phyloP scores from a whole-genome alignment of 2,888 invertebrate genomes.

The Cetonia aurata region DNA sequence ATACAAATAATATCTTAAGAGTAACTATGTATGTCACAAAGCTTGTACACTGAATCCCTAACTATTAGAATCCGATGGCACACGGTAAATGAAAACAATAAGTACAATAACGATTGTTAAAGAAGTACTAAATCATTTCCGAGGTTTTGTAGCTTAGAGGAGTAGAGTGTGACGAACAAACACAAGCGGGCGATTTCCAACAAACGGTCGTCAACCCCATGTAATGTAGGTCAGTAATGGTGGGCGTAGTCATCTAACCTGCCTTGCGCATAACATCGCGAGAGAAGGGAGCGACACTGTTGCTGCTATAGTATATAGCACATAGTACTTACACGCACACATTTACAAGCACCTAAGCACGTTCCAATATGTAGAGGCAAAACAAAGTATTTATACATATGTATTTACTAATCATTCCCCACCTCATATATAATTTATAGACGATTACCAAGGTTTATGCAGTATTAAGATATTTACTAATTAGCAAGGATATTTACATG shows the following conservation, averaged over 20 bases:
- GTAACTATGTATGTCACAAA: too few species aligned
- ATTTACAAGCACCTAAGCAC: background rate
- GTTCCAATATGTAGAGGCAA: too few species aligned
- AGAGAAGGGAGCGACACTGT: conserved; percentile 39
- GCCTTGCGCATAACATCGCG: conserved; percentile 45
- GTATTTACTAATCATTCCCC: too few species aligned
- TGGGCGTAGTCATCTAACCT: conserved; percentile 58
- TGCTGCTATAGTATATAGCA: conserved; percentile 34
- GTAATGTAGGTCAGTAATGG: conserved; percentile 66
- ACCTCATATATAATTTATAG: too few species aligned
- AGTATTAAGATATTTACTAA: too few species aligned
- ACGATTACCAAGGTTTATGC: too few species aligned
- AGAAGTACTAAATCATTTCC: conserved; percentile 44
- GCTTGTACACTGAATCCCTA: too few species aligned
- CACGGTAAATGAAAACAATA: conserved; percentile 43
- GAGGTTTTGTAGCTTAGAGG: conserved; percentile 41
- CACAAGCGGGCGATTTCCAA: conserved; percentile 35
- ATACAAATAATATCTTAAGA: too few species aligned
- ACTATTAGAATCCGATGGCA: too few species aligned
- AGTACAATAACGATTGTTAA: conserved; percentile 40
- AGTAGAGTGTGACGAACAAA: conserved; percentile 38
- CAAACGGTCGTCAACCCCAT: conserved; percentile 61
- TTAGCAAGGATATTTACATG: too few species aligned
- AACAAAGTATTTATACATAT: too few species aligned
- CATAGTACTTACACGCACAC: conserved; percentile 17